These are phyloP conservation scores for Bedellia somnulentella DNA, from an alignment of 2,888 invertebrate species.

Conservation along the genomic window DNA sequence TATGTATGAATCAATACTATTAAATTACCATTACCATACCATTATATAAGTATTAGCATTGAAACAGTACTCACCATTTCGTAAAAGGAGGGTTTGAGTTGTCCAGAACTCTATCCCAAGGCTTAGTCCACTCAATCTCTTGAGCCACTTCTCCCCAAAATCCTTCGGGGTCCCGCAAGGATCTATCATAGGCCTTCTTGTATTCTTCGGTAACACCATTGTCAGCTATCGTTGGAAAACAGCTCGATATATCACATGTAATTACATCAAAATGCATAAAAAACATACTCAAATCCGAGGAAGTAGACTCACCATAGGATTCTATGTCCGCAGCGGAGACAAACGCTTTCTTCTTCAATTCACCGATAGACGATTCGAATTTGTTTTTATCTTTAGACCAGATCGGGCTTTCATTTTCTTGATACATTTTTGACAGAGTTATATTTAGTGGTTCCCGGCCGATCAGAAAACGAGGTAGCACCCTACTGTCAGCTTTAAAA, in stretches of 20 bases:
- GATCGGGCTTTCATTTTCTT: slow-evolving; percentile 21
- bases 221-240: too few species aligned
- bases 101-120: slow-evolving; percentile 84
- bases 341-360: slow-evolving; percentile 44
- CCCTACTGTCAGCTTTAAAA: too few species aligned
- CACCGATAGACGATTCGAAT: slow-evolving; percentile 45
- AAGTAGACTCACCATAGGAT: background rate
- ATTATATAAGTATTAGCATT: too few species aligned
- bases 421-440: slow-evolving; percentile 32
- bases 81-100: slow-evolving; percentile 83
- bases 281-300: background rate
- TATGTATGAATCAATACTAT: too few species aligned
- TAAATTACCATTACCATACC: too few species aligned
- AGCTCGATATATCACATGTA: too few species aligned
- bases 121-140: slow-evolving; percentile 78
- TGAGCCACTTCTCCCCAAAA: slow-evolving; percentile 86
- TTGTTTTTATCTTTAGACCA: slow-evolving; percentile 29
- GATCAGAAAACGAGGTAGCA: too few species aligned
- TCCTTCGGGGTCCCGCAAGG: slow-evolving; percentile 75
- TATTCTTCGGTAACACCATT: slow-evolving; percentile 51
- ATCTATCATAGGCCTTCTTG: slow-evolving; percentile 66
- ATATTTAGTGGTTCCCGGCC: too few species aligned
- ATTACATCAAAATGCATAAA: background rate
- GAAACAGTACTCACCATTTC: slow-evolving; percentile 85
- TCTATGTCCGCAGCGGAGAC: background rate